A percentile compares a stretch with the other conserved stretches of the same genome.
phyloP scores from a whole-genome alignment of 2,797 vertebrate genomes.

The Melanotaenia parkinsoni region DNA sequence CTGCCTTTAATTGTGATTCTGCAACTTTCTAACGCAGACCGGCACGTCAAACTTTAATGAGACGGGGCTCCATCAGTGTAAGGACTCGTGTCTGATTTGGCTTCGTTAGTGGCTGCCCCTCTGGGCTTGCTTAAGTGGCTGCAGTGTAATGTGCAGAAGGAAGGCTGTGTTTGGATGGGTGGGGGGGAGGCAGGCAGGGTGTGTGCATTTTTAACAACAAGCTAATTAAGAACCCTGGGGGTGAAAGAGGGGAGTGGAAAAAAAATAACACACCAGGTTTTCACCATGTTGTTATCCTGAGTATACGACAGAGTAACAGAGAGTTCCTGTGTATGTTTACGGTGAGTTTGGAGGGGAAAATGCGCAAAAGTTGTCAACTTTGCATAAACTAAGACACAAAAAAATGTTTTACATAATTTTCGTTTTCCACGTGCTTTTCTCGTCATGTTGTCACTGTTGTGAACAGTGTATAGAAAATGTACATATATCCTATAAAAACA shows the following conservation, averaged over 20 bases:
- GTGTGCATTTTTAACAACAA: conserved; percentile 77
- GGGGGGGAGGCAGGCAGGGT: not conserved
- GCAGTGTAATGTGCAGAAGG: conserved; percentile 78
- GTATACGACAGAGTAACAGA: conserved; percentile 17
- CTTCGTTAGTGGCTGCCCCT: conserved; percentile 75
- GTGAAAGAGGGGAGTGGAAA: conserved; percentile 48
- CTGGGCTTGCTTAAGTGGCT: conserved; percentile 82
- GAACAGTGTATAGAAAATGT: not conserved
- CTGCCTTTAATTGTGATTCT: conserved; percentile 66
- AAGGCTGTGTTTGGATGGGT: conserved; percentile 51
- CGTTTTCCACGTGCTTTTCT: no score
- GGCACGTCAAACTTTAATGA: conserved; percentile 81
- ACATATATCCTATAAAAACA: not conserved
- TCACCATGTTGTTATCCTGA: conserved; percentile 35
- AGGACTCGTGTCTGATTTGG: conserved; percentile 60
- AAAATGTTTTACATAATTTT: no score
- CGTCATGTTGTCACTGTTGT: not conserved
- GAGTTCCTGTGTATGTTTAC: not conserved
- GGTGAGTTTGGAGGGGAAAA: not conserved
- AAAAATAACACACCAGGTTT: conserved; percentile 30
- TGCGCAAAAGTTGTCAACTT: no score
- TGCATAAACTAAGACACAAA: no score
- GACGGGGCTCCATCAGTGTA: conserved; percentile 61
- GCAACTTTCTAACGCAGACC: conserved; percentile 58
- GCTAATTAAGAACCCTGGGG: conserved; percentile 74